Percentiles rank a stretch among this genome's conserved stretches.
Conservation (phyloP, 2,888 invertebrate species). For the Apantesis nais region DNA sequence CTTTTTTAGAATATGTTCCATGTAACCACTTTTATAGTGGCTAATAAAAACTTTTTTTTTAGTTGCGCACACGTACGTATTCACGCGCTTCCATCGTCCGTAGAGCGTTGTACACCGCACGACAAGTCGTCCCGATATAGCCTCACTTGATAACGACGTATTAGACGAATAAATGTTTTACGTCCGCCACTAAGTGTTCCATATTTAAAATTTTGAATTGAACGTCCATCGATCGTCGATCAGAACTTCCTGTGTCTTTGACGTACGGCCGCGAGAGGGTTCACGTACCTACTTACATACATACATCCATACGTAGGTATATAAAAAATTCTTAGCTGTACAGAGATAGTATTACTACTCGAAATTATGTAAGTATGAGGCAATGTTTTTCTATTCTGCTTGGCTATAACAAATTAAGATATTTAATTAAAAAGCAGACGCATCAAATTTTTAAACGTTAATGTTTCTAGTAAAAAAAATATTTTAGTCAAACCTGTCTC, state of each 20-base stretch:
- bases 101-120: conserved; percentile 51
- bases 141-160: conserved; percentile 80
- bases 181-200: conserved; percentile 75
- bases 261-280: conserved; percentile 14
- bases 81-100: conserved; percentile 45
- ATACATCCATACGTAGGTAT: neutral
- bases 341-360: neutral
- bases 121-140: conserved; percentile 78
- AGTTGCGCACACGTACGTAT: neutral
- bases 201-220: conserved; percentile 68
- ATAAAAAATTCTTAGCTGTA: neutral
- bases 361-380: too few relatives aligned
- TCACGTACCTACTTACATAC: neutral
- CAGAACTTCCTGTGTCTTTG: conserved; percentile 26
- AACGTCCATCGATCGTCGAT: conserved; percentile 43
- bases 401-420: too few relatives aligned
- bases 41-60: too few relatives aligned
- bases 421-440: too few relatives aligned
- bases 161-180: conserved; percentile 76
- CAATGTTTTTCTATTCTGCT: too few relatives aligned
- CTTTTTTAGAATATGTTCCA: too few relatives aligned
- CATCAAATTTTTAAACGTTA: too few relatives aligned
- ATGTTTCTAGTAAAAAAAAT: too few relatives aligned
- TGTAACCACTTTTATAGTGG: too few relatives aligned
- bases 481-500: too few relatives aligned